Base-by-base conservation (phyloP, 2,113 vertebrate genomes). In the Ochotona curzoniae region DNA sequence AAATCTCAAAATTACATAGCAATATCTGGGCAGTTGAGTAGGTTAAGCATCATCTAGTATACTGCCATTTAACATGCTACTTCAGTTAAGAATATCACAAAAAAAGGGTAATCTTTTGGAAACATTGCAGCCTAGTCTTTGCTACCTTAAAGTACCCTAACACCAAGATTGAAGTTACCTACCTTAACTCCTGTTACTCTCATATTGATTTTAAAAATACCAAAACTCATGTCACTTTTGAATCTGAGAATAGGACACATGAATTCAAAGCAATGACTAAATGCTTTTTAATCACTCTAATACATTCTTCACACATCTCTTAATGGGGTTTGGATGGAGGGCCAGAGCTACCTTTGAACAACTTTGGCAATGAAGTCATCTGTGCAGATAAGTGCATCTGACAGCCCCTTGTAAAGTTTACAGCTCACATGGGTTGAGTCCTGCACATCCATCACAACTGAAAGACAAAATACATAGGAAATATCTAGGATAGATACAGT, bases 311-410 rank as follows among this genome's bases (percentile, higher is more conserved):
- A 51, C 87, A 85, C 25, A 88, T n/a, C 69, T 78, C 74, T 87
- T 71, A 94, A 61, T 71, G 38, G 30, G 44, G 93, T 18, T 75
- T 51, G 93, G 51, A 84, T 74, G 89, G 80, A 89, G 70, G 47
- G 17, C 38, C 85, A 95, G 61, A 81, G 98, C 96, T 97, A 99
- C 99, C 99, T 99, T 93, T 99, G 99, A 94, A 99, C 99, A 94
- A 99, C 99, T 98, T 99, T 99, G 96, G 99, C 99, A 97, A 99
- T 99, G 98, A 99, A 99, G 96, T 99, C 99, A 97, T 99, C 99
- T 49, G 99, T 99, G 86, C 99, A 99, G 97, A 99, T 99, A 64
- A 99, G 98, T 94, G 99, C 99, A 96, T 99, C 99, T 1, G 99
- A 99, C 10, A 99, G 97, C 73, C 99, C 99, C 97, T 99, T 99